Base-by-base conservation (phyloP, 2,797 vertebrate species). In the Avahi laniger region DNA sequence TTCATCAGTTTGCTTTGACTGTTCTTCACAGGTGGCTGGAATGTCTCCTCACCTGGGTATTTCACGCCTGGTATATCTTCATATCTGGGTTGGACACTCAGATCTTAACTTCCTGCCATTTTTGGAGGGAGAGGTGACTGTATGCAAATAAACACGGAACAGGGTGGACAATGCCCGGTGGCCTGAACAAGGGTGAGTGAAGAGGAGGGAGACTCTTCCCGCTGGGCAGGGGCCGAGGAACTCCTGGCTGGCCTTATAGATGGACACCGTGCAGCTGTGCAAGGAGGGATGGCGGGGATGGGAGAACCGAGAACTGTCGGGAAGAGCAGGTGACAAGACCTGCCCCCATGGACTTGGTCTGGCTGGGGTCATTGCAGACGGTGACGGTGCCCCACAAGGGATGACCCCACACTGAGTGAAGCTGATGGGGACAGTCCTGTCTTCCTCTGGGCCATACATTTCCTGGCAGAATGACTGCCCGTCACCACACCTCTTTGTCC, bases 221-320 rank as follows among this genome's bases (percentile, higher is more conserved):
- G 6, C 4, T 28, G 70, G 33, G 2, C 0, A 0, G 24, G 35
- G 28, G 20, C 33, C 4, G 38, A 0, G 4, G 11, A 24, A 20
- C 24, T 63, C 33, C 38, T 7, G 24, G 38, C 8, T 48, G 75
- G 50, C 33, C 57, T 69, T 18, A 38, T 15, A 38, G 48, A 1
- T 2, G 3, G 61, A 8, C 7, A 7, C 1, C 0, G 26, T 6
- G 2, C 50, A 46, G 28, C 2, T 73, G 35, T 2, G 0, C 7
- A 0, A 1, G 41, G 33, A 38, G 33, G 59, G n/a, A 7, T 1
- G 33, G 15, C 14, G n/a, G 61, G 41, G 2, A 3, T 0, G 12
- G 5, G 8, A 26, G 33, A 35, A n/a, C 13, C 5, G 50, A 30
- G n/a, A 7, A 1, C 14, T 0, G 0, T 0, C 0, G 0, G n/a